Evolutionary conservation across 2,797 vertebrate genomes (phyloP).

Genomic region (Falco concolor): DNA sequence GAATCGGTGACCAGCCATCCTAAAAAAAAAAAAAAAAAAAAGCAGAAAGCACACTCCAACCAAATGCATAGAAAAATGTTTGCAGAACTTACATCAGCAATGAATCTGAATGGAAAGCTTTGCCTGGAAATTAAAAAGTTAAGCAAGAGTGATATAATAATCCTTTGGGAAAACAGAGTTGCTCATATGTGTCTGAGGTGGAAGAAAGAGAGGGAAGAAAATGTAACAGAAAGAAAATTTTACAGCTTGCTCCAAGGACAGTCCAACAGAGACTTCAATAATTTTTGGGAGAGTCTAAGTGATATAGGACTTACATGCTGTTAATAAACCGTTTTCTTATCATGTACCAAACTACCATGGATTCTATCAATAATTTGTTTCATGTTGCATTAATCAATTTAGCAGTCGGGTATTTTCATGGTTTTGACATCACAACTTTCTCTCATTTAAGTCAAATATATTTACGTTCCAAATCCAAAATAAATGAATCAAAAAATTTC

Average conservation of each 20-base stretch:
- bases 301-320: background rate
- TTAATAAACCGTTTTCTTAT: background rate
- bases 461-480: background rate
- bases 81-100: background rate
- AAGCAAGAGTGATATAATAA: background rate
- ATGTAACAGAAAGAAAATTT: background rate
- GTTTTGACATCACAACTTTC: background rate
- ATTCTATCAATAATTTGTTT: background rate
- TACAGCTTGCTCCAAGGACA: background rate
- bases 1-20: conserved; percentile 89
- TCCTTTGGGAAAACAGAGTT: background rate
- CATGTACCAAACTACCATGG: accelerated
- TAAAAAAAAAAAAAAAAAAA: conserved; percentile 47
- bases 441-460: background rate
- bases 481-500: background rate
- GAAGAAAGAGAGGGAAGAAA: background rate
- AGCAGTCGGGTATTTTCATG: background rate
- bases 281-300: background rate
- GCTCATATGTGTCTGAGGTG: background rate
- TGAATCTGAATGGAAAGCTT: background rate
- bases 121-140: background rate
- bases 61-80: background rate
- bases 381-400: background rate
- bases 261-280: background rate
- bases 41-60: background rate